Evolutionary conservation across 2,888 invertebrate genomes (phyloP).

Genomic region (Drosophila meridiana): DNA sequence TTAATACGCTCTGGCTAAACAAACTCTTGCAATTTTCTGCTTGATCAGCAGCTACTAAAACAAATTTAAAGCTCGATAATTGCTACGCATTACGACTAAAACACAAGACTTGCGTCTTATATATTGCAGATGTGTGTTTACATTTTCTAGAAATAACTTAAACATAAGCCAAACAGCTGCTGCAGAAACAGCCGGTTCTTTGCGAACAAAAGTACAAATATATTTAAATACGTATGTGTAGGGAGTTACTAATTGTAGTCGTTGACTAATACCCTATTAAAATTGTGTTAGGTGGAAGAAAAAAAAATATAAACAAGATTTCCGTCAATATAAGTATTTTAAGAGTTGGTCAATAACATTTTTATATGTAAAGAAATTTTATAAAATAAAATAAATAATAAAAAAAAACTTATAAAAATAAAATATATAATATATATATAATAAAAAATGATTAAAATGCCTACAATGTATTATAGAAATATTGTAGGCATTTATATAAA

Average conservation of each 20-base stretch:
- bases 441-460: too few species aligned
- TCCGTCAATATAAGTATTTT: too few species aligned
- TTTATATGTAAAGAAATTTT: too few species aligned
- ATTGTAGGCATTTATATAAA: too few species aligned
- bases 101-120: conserved; percentile 5
- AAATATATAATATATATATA: too few species aligned
- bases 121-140: conserved; percentile 20
- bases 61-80: conserved; percentile 20
- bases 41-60: conserved; percentile 19
- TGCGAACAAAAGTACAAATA: conserved; percentile 23
- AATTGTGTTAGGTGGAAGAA: background rate
- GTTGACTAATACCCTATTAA: conserved; percentile 29
- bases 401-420: too few species aligned
- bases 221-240: background rate
- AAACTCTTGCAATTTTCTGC: conserved; percentile 26
- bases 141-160: conserved; percentile 47
- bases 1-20: conserved; percentile 26
- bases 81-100: conserved; percentile 36
- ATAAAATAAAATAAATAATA: too few species aligned
- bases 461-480: too few species aligned
- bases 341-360: too few species aligned
- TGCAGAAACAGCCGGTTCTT: conserved; percentile 54
- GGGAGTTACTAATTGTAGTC: background rate
- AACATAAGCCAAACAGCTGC: conserved; percentile 49
- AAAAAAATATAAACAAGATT: too few species aligned